A percentile compares a stretch with the other conserved stretches of the same genome.
These are phyloP conservation scores for Nyctalus aviator DNA, from an alignment of 2,797 vertebrate species.

Conservation along the genomic window DNA sequence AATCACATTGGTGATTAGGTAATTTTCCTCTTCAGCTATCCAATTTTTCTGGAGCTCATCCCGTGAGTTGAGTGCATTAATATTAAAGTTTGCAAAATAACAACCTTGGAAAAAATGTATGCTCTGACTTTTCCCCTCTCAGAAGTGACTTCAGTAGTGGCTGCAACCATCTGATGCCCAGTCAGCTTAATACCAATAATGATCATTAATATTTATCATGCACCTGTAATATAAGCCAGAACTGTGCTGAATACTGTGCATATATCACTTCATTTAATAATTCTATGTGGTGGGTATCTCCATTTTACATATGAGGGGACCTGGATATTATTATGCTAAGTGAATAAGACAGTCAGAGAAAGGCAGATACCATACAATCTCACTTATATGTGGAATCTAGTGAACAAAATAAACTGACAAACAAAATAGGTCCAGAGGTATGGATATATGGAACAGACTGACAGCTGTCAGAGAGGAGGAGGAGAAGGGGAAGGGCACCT, in stretches of 20 bases:
- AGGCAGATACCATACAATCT: background rate
- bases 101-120: constrained; percentile 5
- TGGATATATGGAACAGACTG: background rate
- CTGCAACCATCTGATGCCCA: background rate
- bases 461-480: background rate
- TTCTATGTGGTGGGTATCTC: background rate
- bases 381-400: background rate
- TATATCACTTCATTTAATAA: constrained; percentile 29
- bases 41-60: constrained; percentile 64
- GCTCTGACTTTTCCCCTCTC: constrained; percentile 52
- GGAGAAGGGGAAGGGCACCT: fast-evolving
- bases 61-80: constrained; percentile 56
- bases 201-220: constrained; percentile 58
- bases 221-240: background rate
- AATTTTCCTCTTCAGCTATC: constrained; percentile 69
- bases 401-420: background rate
- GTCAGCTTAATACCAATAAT: constrained; percentile 13
- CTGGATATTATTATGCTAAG: background rate
- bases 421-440: background rate
- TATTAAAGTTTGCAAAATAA: constrained; percentile 70
- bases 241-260: background rate
- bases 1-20: constrained; percentile 67
- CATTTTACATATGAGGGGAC: background rate
- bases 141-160: constrained; percentile 57
- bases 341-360: background rate